A percentile compares a stretch with the other conserved stretches of the same genome.
Conservation (phyloP, 1,140 invertebrate species). For the Zophobas morio region DNA sequence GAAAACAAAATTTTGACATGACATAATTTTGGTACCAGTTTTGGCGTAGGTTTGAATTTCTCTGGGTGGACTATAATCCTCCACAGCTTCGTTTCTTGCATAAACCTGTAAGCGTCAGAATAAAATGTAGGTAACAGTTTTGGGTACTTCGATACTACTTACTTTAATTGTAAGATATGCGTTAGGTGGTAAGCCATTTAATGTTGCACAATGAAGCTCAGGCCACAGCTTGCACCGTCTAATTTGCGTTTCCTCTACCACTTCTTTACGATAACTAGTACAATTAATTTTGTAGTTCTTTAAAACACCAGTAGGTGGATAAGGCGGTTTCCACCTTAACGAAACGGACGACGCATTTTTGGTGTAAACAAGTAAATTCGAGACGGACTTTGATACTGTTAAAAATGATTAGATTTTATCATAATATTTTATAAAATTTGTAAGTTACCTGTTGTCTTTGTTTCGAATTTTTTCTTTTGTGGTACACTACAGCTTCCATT, state of each 20-base stretch:
- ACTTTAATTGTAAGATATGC: background rate
- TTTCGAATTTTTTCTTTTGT: no score
- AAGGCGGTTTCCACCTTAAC: background rate
- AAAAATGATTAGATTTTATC: no score
- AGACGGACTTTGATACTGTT: background rate
- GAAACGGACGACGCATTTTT: background rate
- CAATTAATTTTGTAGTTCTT: background rate
- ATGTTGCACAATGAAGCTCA: slow-evolving; percentile 2
- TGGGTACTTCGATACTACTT: background rate
- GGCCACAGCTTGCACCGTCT: slow-evolving; percentile 2
- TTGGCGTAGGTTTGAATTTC: background rate
- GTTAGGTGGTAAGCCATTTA: background rate
- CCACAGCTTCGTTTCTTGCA: background rate
- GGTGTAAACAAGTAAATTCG: background rate
- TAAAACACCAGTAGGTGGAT: slow-evolving; percentile 14
- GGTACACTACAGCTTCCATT: no score
- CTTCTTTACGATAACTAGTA: background rate
- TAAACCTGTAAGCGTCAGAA: background rate
- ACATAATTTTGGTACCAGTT: background rate
- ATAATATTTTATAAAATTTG: no score
- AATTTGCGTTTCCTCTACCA: no score
- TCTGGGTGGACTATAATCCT: background rate
- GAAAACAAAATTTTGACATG: no score
- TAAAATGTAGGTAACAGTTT: background rate
- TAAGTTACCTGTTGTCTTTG: no score